A percentile compares a stretch with the other conserved stretches of the same genome.
Evolutionary conservation across 1,140 invertebrate genomes (phyloP).

Genomic region (Zaprionus tsacasi): DNA sequence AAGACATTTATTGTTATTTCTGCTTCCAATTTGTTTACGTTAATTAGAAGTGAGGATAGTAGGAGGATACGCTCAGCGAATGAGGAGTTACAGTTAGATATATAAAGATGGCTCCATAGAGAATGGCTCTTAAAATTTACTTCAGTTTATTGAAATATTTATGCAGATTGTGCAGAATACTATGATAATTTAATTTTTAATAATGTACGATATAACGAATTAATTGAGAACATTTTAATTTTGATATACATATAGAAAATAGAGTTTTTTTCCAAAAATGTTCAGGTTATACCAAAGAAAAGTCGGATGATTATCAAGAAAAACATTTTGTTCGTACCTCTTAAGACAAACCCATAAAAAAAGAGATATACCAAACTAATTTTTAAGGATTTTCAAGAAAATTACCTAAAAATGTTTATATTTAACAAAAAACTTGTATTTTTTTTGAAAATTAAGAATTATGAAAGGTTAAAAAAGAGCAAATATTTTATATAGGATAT

Average conservation of each 20-base stretch:
- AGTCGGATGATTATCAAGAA: no score
- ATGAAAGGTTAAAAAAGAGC: background rate
- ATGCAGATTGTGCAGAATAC: background rate
- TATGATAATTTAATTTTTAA: no score
- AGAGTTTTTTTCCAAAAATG: no score
- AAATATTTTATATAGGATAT: background rate
- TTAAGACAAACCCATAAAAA: no score
- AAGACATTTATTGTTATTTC: slow-evolving; percentile 78
- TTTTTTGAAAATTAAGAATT: background rate
- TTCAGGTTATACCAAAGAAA: no score
- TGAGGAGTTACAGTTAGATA: background rate
- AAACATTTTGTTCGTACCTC: no score
- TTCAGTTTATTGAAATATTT: background rate
- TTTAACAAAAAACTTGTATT: background rate
- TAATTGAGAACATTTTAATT: no score
- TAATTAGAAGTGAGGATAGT: slow-evolving; percentile 56
- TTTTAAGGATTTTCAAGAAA: no score
- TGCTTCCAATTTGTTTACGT: slow-evolving; percentile 70
- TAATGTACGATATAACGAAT: no score
- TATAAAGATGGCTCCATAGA: background rate
- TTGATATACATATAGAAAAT: no score
- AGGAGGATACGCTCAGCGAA: background rate
- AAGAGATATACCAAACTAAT: no score
- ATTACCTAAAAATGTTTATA: background rate
- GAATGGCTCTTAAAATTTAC: background rate